Conservation (phyloP, 2,797 vertebrate genomes). For the Stomatorhinus walkeri region DNA sequence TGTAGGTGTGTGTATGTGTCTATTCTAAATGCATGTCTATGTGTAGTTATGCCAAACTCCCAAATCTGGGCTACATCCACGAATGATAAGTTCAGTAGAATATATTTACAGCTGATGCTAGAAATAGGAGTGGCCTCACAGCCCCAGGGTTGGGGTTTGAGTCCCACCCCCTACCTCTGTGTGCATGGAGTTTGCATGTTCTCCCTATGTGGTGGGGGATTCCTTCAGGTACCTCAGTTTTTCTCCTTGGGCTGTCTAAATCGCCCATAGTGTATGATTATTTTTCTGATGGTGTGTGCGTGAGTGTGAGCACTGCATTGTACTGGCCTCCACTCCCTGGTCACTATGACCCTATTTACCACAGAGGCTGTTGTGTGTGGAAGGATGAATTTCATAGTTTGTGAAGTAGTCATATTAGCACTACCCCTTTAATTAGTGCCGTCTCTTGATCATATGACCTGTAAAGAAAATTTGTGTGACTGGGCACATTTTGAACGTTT, state of each 20-base stretch:
- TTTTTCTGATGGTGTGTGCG: neutral
- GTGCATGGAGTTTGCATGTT: neutral
- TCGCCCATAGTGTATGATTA: neutral
- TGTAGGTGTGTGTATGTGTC: neutral
- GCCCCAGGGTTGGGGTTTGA: neutral
- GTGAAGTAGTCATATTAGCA: neutral
- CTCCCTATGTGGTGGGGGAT: neutral
- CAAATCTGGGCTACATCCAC: neutral
- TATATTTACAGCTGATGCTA: neutral
- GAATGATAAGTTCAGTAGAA: neutral
- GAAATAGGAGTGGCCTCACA: neutral
- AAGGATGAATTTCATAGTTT: neutral
- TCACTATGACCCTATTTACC: neutral
- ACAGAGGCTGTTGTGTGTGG: neutral
- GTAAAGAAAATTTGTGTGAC: neutral
- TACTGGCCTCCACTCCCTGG: neutral
- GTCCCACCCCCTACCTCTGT: neutral
- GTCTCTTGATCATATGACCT: neutral
- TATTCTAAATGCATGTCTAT: neutral
- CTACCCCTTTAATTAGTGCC: neutral
- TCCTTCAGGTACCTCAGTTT: neutral
- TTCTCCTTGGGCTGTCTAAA: neutral
- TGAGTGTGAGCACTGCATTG: neutral
- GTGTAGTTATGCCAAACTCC: neutral
- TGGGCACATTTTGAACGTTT: neutral